Conservation (phyloP, 2,113 vertebrate genomes). For the Nasalis larvatus region DNA sequence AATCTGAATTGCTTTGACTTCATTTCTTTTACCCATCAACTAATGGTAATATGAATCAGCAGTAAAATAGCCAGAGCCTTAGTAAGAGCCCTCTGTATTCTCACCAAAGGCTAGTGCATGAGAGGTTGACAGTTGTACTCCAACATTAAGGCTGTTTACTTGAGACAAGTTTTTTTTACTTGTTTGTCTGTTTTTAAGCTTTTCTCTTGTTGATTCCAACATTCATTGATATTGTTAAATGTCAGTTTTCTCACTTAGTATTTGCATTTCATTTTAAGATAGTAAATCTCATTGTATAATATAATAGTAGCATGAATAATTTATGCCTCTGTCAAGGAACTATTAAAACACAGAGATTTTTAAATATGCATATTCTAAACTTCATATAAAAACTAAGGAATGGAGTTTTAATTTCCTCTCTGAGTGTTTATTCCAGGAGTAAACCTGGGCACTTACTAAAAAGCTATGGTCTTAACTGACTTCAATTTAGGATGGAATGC, state of each 20-base stretch:
- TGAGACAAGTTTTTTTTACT: constrained; percentile 16
- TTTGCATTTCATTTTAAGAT: constrained; percentile 60
- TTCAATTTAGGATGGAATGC: constrained; percentile 12
- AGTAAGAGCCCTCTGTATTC: not conserved
- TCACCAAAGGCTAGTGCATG: not conserved
- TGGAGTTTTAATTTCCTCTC: not conserved
- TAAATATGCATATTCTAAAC: constrained; percentile 30
- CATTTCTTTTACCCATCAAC: constrained; percentile 28
- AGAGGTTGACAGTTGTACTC: not conserved
- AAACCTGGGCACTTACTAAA: not conserved
- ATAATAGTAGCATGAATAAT: constrained; percentile 30
- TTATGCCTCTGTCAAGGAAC: constrained; percentile 29
- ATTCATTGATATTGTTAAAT: constrained; percentile 42
- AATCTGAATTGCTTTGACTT: constrained; percentile 10
- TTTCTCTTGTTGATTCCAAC: constrained; percentile 35
- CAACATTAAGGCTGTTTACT: not conserved
- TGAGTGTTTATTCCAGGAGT: not conserved
- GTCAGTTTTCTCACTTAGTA: constrained; percentile 32
- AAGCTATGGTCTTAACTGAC: not conserved
- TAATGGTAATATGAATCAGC: constrained; percentile 27
- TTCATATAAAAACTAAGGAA: constrained; percentile 16
- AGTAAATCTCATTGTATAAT: constrained; percentile 38
- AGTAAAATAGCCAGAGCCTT: constrained; percentile 40
- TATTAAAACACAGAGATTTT: constrained; percentile 54
- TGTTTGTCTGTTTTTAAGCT: constrained; percentile 49